These are phyloP conservation scores for Serranus cabrilla DNA, from an alignment of 2,797 vertebrate species.

Conservation along the genomic window DNA sequence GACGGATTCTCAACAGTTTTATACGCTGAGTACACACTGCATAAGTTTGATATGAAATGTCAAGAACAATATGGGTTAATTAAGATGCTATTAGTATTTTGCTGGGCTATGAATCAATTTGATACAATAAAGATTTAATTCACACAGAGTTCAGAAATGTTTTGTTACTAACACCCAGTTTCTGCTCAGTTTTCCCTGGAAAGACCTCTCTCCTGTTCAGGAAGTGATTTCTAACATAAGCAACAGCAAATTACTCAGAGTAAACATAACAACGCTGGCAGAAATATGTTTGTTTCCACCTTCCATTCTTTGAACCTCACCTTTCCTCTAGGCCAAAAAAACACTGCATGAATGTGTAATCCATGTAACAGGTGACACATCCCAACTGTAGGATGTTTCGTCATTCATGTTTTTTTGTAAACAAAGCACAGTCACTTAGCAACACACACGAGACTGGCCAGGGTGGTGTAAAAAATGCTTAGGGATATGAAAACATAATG, in stretches of 20 bases:
- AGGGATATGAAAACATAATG: neutral
- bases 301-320: too few species aligned
- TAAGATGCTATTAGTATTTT: neutral
- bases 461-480: neutral
- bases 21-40: neutral
- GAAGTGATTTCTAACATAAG: neutral
- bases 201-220: neutral
- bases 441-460: neutral
- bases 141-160: neutral
- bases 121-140: neutral
- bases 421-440: constrained; percentile 8
- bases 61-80: neutral
- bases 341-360: neutral
- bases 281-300: neutral
- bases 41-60: neutral
- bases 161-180: neutral
- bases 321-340: neutral
- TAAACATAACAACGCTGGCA: neutral
- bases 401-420: neutral
- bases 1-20: neutral
- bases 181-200: neutral
- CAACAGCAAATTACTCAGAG: neutral
- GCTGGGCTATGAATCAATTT: neutral
- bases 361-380: neutral
- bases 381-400: neutral